Evolutionary conservation across 2,888 invertebrate genomes (phyloP).

Genomic region (Drepanosiphum platanoidis): DNA sequence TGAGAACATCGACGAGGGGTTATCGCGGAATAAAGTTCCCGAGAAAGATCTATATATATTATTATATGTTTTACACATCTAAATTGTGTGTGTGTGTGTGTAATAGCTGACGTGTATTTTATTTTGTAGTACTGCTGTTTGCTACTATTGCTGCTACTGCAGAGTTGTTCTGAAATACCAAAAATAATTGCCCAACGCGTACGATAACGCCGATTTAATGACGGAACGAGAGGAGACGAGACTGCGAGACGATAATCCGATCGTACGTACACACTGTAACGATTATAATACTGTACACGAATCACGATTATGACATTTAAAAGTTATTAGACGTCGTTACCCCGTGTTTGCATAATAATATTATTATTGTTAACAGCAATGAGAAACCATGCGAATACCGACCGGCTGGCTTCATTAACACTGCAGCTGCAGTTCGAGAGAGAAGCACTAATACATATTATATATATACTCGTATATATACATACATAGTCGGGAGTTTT

Average conservation of each 20-base stretch:
- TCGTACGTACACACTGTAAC: not conserved
- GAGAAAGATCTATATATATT: not conserved
- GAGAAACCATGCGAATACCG: too few species aligned
- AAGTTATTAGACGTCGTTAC: too few species aligned
- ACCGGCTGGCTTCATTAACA: too few species aligned
- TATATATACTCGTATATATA: too few species aligned
- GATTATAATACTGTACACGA: not conserved
- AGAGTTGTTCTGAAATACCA: not conserved
- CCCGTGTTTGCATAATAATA: too few species aligned
- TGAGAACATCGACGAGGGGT: not conserved
- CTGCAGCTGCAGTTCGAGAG: too few species aligned
- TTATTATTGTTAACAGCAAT: too few species aligned
- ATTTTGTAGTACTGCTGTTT: not conserved
- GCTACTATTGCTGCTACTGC: too few species aligned
- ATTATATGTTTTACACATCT: not conserved
- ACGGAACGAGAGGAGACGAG: not conserved
- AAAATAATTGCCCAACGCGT: not conserved
- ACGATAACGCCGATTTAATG: not conserved
- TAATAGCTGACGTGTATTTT: not conserved
- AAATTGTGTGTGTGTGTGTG: not conserved
- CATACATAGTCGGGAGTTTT: too few species aligned
- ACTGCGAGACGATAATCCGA: not conserved
- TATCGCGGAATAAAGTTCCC: not conserved
- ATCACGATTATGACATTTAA: not conserved
- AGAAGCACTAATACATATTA: too few species aligned